Base-by-base conservation (phyloP, 2,888 invertebrate genomes). In the Sclerodermus sp. region DNA sequence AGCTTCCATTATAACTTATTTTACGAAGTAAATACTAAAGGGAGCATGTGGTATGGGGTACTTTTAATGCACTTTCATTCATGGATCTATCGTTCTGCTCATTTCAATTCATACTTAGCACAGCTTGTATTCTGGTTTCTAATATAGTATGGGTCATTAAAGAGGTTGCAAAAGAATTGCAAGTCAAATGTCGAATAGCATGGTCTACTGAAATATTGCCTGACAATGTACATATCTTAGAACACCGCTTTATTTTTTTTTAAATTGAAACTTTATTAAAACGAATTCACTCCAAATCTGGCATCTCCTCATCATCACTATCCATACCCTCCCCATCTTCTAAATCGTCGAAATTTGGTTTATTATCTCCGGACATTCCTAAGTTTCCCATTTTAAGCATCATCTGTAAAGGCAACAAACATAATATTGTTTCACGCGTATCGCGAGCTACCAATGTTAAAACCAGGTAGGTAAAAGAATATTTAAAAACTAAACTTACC, bases 271-370 rank as follows among this genome's bases (percentile, higher is more conserved):
- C 23, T n/a, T n/a, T n/a, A 8, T 23, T 23, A 23, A 23, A 23
- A 8, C 8, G 4, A 16, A 63, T 72, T 82, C 80, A 88, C 80
- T 88, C 88, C 74, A 90, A 82, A 77, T 88, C 88, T 16, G 89
- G 89, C 79, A 90, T 80, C 65, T 87, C 87, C 71, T 89, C 90
- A 72, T 93, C 92, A 74, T 93, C 77, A 47, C 76, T 75, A 49
- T 76, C 74, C 12, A 59, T 51, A 36, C 40, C 64, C 5, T 69
- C 91, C 1, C 87, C 90, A 73, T 91, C 91, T 42, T 84, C 87
- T 67, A 91, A 79, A 73, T 90, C 90, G 70, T 90, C 89, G 64
- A 91, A 88, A 60, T 83, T 84, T 47, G 88, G 88, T 80, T 88
- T 88, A 30, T 80, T 82, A 58, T 81, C 82, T 53, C 81, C 83